Conservation (phyloP, 1,140 invertebrate species). For the Lethrus apterus region DNA sequence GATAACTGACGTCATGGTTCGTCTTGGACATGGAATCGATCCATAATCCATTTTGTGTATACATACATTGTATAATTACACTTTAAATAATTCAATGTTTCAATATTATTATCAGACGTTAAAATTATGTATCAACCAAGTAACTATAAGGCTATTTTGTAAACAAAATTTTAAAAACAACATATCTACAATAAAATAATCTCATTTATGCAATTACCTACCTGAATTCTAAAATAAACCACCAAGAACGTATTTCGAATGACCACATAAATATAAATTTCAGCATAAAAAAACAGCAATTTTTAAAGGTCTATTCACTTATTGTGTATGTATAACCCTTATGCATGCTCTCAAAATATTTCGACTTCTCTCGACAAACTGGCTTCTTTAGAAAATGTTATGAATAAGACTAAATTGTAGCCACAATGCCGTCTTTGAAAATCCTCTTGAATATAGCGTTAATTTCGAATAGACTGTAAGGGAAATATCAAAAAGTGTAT, state of each 20-base stretch:
- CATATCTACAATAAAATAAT: too few species aligned
- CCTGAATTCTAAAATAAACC: too few species aligned
- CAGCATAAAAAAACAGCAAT: too few species aligned
- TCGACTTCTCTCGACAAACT: slow-evolving; percentile 34
- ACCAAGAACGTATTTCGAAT: too few species aligned
- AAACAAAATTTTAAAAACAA: too few species aligned
- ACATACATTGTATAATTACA: slow-evolving; percentile 7
- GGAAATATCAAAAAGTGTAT: slow-evolving; percentile 33
- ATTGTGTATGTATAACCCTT: slow-evolving; percentile 17
- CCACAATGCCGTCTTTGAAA: slow-evolving; percentile 41
- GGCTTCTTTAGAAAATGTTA: slow-evolving; percentile 40
- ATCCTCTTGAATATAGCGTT: slow-evolving; percentile 40
- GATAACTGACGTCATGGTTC: slow-evolving; percentile 31
- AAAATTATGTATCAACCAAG: too few species aligned
- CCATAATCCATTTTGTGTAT: slow-evolving; percentile 24
- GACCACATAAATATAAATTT: too few species aligned
- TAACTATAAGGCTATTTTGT: too few species aligned
- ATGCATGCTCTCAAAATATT: slow-evolving; percentile 34
- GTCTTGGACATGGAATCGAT: slow-evolving; percentile 28
- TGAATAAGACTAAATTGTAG: slow-evolving; percentile 41
- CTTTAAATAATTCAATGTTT: too few species aligned
- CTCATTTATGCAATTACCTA: too few species aligned
- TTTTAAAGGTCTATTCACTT: slow-evolving; percentile 12
- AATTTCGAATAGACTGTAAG: slow-evolving; percentile 37
- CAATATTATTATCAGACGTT: too few species aligned